A percentile compares a stretch with the other conserved stretches of the same genome.
phyloP scores from a whole-genome alignment of 2,797 vertebrate species.

The Alcedo quadribrachys region DNA sequence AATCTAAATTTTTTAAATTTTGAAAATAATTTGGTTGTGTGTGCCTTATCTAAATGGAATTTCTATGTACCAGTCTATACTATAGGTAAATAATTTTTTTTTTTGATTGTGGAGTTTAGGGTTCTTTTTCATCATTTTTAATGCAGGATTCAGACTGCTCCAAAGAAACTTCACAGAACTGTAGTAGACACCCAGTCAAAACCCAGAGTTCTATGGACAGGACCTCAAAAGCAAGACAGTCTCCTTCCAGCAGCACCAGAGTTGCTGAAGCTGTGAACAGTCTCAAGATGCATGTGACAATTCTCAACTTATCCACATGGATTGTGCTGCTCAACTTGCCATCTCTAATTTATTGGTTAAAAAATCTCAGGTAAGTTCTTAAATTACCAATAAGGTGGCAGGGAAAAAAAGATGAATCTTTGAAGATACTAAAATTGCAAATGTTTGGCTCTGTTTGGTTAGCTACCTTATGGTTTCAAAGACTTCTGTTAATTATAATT shows the following conservation, averaged over 20 bases:
- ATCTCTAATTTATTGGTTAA: conserved; percentile 91
- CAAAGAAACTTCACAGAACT: conserved; percentile 59
- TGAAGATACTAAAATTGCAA: background rate
- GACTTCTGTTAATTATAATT: background rate
- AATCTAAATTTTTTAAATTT: too few species aligned
- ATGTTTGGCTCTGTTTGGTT: background rate
- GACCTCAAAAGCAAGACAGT: background rate
- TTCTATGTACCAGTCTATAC: background rate
- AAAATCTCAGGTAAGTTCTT: conserved; percentile 88
- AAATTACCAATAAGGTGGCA: background rate
- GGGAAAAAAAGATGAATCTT: background rate
- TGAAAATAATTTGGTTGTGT: background rate
- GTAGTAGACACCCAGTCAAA: background rate
- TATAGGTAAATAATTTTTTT: background rate
- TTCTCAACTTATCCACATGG: conserved; percentile 84
- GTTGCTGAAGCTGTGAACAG: conserved; percentile 81
- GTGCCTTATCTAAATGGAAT: background rate
- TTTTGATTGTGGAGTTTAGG: background rate
- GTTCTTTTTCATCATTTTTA: background rate
- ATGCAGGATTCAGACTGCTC: conserved; percentile 62
- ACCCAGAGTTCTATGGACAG: background rate
- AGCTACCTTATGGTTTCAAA: background rate
- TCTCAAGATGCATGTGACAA: conserved; percentile 86
- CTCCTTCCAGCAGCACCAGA: conserved; percentile 45
- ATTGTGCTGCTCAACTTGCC: conserved; percentile 86